Percentiles rank a stretch among this genome's conserved stretches.
Evolutionary conservation across 2,888 invertebrate species (phyloP).

Genomic region (Euzetes globulus): DNA sequence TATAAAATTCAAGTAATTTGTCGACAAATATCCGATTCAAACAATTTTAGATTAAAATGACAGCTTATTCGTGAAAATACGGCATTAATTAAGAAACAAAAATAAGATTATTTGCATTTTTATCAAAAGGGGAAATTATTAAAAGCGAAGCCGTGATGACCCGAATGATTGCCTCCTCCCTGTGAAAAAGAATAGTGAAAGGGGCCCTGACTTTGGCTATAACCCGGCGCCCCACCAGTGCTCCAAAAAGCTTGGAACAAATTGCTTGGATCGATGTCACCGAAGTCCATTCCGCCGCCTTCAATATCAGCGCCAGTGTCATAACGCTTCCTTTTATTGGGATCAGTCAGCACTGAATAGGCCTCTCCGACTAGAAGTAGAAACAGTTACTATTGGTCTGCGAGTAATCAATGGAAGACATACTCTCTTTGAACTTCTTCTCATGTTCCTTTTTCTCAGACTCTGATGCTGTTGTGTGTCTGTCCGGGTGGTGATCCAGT

Average conservation of each 20-base stretch:
- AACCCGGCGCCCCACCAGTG: neutral
- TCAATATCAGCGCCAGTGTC: constrained; percentile 86
- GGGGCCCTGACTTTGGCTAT: neutral
- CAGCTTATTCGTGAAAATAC: neutral
- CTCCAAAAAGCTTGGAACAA: constrained; percentile 33
- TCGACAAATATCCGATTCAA: neutral
- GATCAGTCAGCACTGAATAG: constrained; percentile 80
- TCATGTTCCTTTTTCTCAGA: constrained; percentile 82
- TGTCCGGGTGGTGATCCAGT: constrained; percentile 78
- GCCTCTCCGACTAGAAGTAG: constrained; percentile 81
- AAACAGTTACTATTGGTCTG: neutral
- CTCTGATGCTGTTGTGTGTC: constrained; percentile 79
- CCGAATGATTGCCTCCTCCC: neutral
- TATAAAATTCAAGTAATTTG: neutral
- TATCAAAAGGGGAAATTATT: constrained; percentile 16
- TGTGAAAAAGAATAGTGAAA: constrained; percentile 1
- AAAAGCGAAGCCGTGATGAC: neutral
- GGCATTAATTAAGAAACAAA: neutral
- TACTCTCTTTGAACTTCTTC: constrained; percentile 75
- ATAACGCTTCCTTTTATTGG: constrained; percentile 78
- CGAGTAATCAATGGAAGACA: no score
- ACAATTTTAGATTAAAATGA: neutral
- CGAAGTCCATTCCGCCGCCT: constrained; percentile 50
- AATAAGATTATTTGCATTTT: neutral
- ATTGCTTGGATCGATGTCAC: constrained; percentile 30